Evolutionary conservation across 2,888 invertebrate genomes (phyloP), one percentile per base, ranked within the genome.

Genomic region (Drosophila quinaria): DNA sequence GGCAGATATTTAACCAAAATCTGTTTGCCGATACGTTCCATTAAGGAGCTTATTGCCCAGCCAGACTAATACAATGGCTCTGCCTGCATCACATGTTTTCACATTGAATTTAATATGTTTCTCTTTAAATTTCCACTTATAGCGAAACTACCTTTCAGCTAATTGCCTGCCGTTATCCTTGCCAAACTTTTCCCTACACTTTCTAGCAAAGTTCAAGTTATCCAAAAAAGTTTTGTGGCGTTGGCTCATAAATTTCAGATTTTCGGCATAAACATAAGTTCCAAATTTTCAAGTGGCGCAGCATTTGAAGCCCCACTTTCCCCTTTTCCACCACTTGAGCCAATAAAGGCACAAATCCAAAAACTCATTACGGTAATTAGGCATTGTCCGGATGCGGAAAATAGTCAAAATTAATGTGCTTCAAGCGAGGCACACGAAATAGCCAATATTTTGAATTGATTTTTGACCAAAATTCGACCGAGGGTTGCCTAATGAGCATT

Each of bases 321-420:
- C 33, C 13, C 17, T 11, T 17, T 10, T 13, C 31, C 33, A 15
- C 13, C 22, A 19, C 25, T 25, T 35, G 4, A 47, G 37, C 33
- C 44, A 39, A 35, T 51, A 55, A 37, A 51, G 41, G 54, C 55
- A 4, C 64, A 81, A 85, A 82, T 82, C 74, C 63, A 66, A 75
- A 84, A 89, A 81, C 87, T 84, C 84, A 84, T 84, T 84, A 84
- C 84, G 69, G 70, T 84, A 84, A 84, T 89, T 84, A 84, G 87
- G 67, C 75, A 65, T 74, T 55, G 71, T 64, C 35, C 42, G 35
- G 44, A 35, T 46, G 19, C 3, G 19, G 22, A n/a, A 56, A 17
- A 22, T 31, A 15, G 29, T 11, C 19, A 15, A 66, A 73, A 85
- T 81, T 67, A 58, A 70, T 82, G 47, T 44, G 31, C 39, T 22